Evolutionary conservation across 2,797 vertebrate genomes (phyloP).

Genomic region (Neosilurus hyrtlii): DNA sequence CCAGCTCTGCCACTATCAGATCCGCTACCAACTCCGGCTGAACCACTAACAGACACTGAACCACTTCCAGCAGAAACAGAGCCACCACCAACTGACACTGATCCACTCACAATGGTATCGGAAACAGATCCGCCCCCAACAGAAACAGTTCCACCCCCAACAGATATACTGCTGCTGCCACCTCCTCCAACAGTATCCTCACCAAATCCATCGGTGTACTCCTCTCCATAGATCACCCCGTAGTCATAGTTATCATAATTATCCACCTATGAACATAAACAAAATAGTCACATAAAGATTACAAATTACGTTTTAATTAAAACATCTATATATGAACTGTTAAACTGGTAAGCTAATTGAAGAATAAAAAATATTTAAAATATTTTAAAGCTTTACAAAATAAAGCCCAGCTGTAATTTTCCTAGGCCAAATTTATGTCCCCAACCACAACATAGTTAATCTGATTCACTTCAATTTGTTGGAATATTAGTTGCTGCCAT

Average conservation of each 20-base stretch:
- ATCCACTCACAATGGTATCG: slow-evolving; percentile 26
- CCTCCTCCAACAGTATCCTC: slow-evolving; percentile 53
- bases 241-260: slow-evolving; percentile 65
- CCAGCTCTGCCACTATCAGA: slow-evolving; percentile 60
- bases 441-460: neutral
- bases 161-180: slow-evolving; percentile 46
- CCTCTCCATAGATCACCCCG: slow-evolving; percentile 59
- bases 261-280: slow-evolving; percentile 56
- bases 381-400: too few species aligned
- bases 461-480: neutral
- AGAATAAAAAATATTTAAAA: too few species aligned
- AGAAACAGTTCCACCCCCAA: slow-evolving; percentile 46
- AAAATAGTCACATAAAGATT: neutral
- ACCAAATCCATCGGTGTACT: slow-evolving; percentile 48
- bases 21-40: slow-evolving; percentile 55
- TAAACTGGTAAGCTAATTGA: too few species aligned
- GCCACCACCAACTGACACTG: slow-evolving; percentile 35
- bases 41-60: slow-evolving; percentile 59
- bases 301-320: too few species aligned
- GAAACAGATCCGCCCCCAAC: neutral
- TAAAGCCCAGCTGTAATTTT: neutral
- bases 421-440: neutral
- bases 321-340: too few species aligned
- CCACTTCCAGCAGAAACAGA: slow-evolving; percentile 57
- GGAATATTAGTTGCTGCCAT: neutral